Base-by-base conservation (phyloP, 2,797 vertebrate genomes). In the Rhadinocentrus ornatus region DNA sequence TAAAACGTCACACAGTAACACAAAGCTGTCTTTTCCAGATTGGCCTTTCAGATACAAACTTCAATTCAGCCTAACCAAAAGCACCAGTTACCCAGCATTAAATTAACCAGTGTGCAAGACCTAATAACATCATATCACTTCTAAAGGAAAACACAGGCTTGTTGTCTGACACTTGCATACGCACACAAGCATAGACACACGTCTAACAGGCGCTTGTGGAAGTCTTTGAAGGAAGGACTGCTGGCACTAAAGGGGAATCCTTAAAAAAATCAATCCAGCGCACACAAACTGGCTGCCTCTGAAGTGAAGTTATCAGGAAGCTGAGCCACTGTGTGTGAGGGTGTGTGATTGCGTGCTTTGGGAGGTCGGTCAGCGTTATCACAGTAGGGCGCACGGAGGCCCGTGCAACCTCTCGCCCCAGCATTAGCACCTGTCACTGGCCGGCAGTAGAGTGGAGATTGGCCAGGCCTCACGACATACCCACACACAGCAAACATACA, bases 371-470 rank as follows among this genome's bases (percentile, higher is more conserved):
- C 71, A 27, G 73, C 80, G 94, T 96, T 97, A 97, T 95, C 81
- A 90, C 78, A 53, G 75, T 4, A 50, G 81, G 79, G 84, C 86
- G 88, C 87, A 84, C 32, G 76, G 89, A 78, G 84, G 83, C 89
- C 89, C 86, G 86, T 91, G 88, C 92, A 88, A 84, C 83, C 92
- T 93, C 92, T 93, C 86, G 77, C 92, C 70, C n/a, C 89, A 90
- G 86, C 92, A 96, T 97, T 98, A 98, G 94, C 92, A 93, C 91
- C 92, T 94, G 94, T 98, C 97, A 97, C 93, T 95, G 94, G 94
- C 89, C 79, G 82, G 78, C 92, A 93, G 96, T 95, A 90, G 95
- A 92, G 65, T 92, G 96, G 96, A 99, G 78, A 89, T 89, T 96
- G 91, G 84, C 91, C 96, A 96, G 96, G 86, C 92, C 78, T 69